Base-by-base conservation (phyloP, 1,140 invertebrate genomes). In the Agraylea sexmaculata region DNA sequence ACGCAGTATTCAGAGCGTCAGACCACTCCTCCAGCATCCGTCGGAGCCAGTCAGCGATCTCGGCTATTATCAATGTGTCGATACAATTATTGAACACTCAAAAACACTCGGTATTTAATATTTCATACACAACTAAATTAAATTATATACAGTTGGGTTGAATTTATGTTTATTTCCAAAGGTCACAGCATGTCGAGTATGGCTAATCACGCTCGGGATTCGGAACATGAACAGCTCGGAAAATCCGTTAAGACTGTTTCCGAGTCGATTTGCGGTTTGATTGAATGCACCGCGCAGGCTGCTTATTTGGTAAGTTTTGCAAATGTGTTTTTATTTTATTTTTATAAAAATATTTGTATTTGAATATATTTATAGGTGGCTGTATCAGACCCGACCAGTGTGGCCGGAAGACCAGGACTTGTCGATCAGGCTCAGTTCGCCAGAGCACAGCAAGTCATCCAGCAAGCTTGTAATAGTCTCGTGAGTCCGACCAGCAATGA, bases 101-200 rank as follows among this genome's bases (percentile, higher is more conserved):
- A 89, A 90, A 62, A 75, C 72, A 23, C 62, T 87, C 15, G 78
- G 74, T 71, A 47, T 62, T 21, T 21, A 16, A 16, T 8, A 10
- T 8, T 11, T 11, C 8, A 7, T 8, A 31, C 5, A 31, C 5
- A 5, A 8, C 6, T 31, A 20, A 18, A 30, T 19, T 5, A 12
- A 3, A 42, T 43, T 28, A 31, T 25, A 16, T 7, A 21, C 17
- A 33, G 4, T 15, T 23, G 15, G 13, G 12, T 22, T 33, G 4
- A 41, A 27, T 19, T 38, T 35, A 28, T 20, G 36, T 16, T 39
- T 38, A 22, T 51, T 46, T 47, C 63, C 30, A 0, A 46, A 65
- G 84, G 89, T 27, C 87, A 92, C 47, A 86, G 86, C 22, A 90
- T 94, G 78, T 88, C 87, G 0, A 91, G 91, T 8, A 95, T 97